Base-by-base conservation (phyloP, 2,113 vertebrate species). In the Aldabrachelys gigantea region DNA sequence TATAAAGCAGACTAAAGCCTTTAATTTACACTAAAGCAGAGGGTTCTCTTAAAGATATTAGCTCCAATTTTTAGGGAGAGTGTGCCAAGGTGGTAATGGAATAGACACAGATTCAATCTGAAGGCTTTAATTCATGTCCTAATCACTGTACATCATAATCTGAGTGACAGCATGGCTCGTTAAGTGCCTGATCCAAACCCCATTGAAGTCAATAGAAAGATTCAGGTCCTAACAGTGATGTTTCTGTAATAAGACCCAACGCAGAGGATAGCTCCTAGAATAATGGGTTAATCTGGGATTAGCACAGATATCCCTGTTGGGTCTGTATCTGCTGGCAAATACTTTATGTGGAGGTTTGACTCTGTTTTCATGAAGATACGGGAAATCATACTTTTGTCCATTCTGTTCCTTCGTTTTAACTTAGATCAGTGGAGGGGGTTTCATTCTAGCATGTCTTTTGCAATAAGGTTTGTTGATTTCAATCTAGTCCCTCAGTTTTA, bases 401-500 rank as follows among this genome's bases (percentile, higher is more conserved):
- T 95, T 90, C 95, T 83, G 84, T 75, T 88, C 87, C 94, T 96
- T 2, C 0, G 86, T 80, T 94, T 93, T 97, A 85, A 96, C 97
- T 96, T 95, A 83, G 29, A 53, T 82, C 89, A 84, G 91, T 25
- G 21, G 89, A 95, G 83, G 22, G 87, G 22, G 87, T 95, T 95
- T 96, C 89, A 53, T 93, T 92, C 29, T 88, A 80, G 93, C 22
- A 41, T 24, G 0, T 52, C 91, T 83, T 94, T 91, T 96, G 92
- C 94, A 65, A 93, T 96, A 91, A 95, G 93, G 93, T 54, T 76
- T 86, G 17, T 78, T 97, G 95, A 96, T 96, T 96, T 87, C 95
- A 35, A 69, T 21, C 65, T n/a, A 38, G 65, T 69, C 35, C 65
- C 65, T 69, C 6, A n/a, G 65, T 10, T 19, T 69, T 38, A n/a